These are phyloP conservation scores for Pyrgus malvae DNA, from an alignment of 2,888 invertebrate genomes.

Conservation along the genomic window DNA sequence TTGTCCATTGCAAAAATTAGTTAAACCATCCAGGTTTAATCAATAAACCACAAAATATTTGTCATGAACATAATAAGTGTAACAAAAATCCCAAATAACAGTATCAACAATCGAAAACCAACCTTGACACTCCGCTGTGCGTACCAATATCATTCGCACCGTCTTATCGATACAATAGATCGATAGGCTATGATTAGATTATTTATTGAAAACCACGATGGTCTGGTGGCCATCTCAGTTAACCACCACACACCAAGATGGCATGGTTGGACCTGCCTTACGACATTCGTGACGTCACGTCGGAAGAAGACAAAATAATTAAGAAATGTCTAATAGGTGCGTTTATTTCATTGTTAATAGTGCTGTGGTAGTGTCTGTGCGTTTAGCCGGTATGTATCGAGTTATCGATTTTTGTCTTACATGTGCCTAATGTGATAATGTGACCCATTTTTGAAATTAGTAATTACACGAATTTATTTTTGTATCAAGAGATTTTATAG, in stretches of 20 bases:
- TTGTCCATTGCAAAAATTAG: no score
- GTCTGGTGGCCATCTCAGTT: slow-evolving; percentile 27
- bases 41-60: no score
- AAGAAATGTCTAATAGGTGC: slow-evolving; percentile 68
- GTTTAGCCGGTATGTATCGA: background rate
- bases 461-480: no score
- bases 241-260: slow-evolving; percentile 48
- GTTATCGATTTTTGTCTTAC: background rate
- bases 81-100: no score
- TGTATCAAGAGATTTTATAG: no score
- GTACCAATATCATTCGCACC: background rate
- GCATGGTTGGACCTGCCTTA: slow-evolving; percentile 60
- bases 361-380: slow-evolving; percentile 8
- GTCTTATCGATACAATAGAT: slow-evolving; percentile 28
- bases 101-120: background rate
- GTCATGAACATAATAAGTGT: no score
- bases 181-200: slow-evolving; percentile 35
- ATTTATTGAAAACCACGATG: slow-evolving; percentile 43
- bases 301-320: slow-evolving; percentile 65
- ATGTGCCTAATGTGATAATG: background rate
- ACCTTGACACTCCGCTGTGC: background rate
- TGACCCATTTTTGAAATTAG: no score
- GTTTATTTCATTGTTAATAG: slow-evolving; percentile 36
- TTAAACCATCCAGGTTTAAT: no score
- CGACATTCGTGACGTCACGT: slow-evolving; percentile 55